Conservation (phyloP, 2,888 invertebrate species). For the Pediacus dermestoides region DNA sequence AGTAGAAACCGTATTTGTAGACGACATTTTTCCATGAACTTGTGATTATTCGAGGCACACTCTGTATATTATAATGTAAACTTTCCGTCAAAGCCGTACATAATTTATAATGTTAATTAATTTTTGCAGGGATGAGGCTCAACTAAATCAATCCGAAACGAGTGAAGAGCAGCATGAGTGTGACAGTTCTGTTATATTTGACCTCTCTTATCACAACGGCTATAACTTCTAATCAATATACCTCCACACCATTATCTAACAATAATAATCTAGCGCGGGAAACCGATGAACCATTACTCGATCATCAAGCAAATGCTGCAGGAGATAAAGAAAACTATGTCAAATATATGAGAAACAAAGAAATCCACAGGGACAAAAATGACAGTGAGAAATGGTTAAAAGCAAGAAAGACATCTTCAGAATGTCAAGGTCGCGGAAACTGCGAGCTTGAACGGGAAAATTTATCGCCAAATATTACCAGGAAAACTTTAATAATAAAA, state of each 20-base stretch:
- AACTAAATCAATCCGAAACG: no score
- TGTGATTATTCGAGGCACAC: no score
- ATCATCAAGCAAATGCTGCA: neutral
- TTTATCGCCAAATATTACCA: neutral
- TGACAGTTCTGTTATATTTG: neutral
- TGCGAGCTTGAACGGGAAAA: neutral
- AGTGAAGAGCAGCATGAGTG: neutral
- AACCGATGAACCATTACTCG: neutral
- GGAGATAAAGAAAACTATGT: no score
- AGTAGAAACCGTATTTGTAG: no score
- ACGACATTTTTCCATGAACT: no score
- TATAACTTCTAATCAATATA: neutral
- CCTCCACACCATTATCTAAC: neutral
- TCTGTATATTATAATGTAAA: no score
- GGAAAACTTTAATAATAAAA: neutral
- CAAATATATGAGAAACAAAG: neutral
- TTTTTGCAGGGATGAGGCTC: no score
- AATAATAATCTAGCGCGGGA: neutral
- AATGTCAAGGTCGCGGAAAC: slow-evolving; percentile 1
- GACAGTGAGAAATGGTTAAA: slow-evolving; percentile 1
- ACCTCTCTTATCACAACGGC: neutral
- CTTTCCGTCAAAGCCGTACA: no score
- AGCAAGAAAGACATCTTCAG: neutral
- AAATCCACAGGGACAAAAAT: neutral
- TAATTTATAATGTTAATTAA: no score